Conservation (phyloP, 2,113 vertebrate genomes). For the Raphicerus campestris region DNA sequence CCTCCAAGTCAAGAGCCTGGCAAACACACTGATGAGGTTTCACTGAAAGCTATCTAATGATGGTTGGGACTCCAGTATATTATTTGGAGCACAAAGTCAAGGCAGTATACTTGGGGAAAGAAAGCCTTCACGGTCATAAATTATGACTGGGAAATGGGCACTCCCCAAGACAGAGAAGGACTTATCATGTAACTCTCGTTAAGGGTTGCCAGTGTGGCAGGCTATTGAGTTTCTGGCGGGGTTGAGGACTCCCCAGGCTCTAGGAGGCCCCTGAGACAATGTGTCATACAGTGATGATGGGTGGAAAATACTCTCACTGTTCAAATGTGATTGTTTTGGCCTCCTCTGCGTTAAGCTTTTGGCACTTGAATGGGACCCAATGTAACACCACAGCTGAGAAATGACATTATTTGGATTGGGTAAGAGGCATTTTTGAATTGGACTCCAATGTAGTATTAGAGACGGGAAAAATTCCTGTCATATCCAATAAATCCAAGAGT, state of each 20-base stretch:
- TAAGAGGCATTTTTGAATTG: slow-evolving; percentile 32
- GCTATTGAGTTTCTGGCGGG: neutral
- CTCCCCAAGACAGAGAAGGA: neutral
- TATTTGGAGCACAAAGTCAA: neutral
- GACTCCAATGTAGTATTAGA: neutral
- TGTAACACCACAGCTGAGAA: slow-evolving; percentile 37
- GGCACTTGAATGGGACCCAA: slow-evolving; percentile 34
- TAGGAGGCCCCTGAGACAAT: slow-evolving; percentile 12
- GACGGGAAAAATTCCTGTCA: neutral
- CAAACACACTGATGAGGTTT: neutral
- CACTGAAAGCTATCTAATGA: neutral
- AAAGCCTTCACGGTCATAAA: neutral
- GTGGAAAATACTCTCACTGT: slow-evolving; percentile 21
- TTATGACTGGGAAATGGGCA: neutral
- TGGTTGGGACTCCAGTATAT: neutral
- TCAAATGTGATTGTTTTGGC: slow-evolving; percentile 48
- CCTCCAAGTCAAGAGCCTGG: neutral
- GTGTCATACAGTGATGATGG: neutral
- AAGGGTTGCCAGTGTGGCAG: neutral
- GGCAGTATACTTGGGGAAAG: neutral
- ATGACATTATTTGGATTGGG: slow-evolving; percentile 34
- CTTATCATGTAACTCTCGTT: neutral
- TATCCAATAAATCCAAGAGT: neutral
- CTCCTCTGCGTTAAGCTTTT: slow-evolving; percentile 15
- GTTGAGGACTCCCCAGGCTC: neutral